phyloP scores from a whole-genome alignment of 2,113 vertebrate species.

The Phrynocephalus versicolor region DNA sequence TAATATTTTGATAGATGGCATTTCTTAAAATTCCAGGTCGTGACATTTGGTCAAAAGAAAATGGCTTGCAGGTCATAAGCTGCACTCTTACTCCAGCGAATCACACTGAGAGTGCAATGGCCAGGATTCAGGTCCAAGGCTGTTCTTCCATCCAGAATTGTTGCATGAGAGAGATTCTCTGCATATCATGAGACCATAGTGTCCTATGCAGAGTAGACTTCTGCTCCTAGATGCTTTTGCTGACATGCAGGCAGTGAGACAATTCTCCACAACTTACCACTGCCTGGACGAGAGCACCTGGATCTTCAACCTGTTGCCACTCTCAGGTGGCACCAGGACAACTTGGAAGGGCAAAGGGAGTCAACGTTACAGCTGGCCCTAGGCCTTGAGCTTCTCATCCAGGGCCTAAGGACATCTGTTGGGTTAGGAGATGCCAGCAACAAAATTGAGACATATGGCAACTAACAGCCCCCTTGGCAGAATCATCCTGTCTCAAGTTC shows the following conservation, averaged over 20 bases:
- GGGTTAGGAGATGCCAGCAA: not conserved
- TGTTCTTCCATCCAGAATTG: not conserved
- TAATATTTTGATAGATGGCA: too few relatives aligned
- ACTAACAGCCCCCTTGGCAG: not conserved
- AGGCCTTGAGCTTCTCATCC: not conserved
- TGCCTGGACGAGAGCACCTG: not conserved
- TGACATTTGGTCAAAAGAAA: too few relatives aligned
- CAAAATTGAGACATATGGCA: constrained; percentile 10
- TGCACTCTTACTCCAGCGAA: too few relatives aligned
- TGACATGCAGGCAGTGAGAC: too few relatives aligned
- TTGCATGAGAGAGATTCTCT: not conserved
- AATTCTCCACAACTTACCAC: not conserved
- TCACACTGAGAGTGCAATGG: too few relatives aligned
- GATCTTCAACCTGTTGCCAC: not conserved
- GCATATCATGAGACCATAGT: not conserved
- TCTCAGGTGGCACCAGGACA: not conserved
- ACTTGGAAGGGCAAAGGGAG: not conserved
- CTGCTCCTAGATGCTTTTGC: too few relatives aligned
- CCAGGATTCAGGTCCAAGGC: not conserved
- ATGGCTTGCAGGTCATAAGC: too few relatives aligned
- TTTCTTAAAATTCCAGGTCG: too few relatives aligned
- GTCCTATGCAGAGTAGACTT: not conserved
- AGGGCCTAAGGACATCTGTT: constrained; percentile 24
- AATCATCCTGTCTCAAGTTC: not conserved
- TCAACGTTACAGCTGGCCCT: not conserved